phyloP scores from a whole-genome alignment of 2,113 vertebrate species.

The Myiopsitta monachus region DNA sequence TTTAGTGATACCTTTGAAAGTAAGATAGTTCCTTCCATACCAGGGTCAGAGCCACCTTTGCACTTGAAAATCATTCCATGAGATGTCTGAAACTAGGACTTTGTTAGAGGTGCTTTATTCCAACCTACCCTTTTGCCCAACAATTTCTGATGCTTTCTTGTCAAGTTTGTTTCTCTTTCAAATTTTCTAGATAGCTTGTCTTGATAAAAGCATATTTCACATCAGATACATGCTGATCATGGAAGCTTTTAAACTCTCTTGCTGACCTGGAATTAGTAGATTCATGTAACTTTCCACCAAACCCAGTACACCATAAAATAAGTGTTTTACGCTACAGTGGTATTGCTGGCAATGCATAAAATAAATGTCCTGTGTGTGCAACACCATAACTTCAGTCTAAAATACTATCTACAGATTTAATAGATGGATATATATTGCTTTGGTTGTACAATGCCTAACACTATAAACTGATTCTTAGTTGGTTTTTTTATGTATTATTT shows the following conservation, averaged over 20 bases:
- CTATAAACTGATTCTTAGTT: neutral
- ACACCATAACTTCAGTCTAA: slow-evolving; percentile 58
- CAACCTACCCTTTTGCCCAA: neutral
- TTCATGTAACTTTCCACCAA: slow-evolving; percentile 69
- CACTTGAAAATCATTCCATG: neutral
- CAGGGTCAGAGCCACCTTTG: neutral
- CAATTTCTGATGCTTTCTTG: slow-evolving; percentile 35
- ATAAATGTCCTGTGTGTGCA: slow-evolving; percentile 69
- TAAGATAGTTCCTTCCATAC: neutral
- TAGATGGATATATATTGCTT: slow-evolving; percentile 18
- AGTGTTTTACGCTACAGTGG: slow-evolving; percentile 73
- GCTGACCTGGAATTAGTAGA: slow-evolving; percentile 78
- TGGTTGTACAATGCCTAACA: neutral
- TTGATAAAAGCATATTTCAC: slow-evolving; percentile 76
- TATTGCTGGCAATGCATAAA: slow-evolving; percentile 78
- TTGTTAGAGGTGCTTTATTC: neutral
- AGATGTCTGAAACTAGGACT: neutral
- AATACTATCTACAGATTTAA: slow-evolving; percentile 28
- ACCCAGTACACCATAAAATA: slow-evolving; percentile 75
- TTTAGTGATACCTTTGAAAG: neutral
- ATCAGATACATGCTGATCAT: slow-evolving; percentile 67
- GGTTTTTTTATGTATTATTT: neutral
- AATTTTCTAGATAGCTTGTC: slow-evolving; percentile 55
- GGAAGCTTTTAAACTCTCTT: slow-evolving; percentile 74
- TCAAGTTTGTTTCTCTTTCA: slow-evolving; percentile 46